Percentiles rank a stretch among this genome's conserved stretches.
Conservation (phyloP, 2,113 vertebrate species). For the Cinclus cinclus region DNA sequence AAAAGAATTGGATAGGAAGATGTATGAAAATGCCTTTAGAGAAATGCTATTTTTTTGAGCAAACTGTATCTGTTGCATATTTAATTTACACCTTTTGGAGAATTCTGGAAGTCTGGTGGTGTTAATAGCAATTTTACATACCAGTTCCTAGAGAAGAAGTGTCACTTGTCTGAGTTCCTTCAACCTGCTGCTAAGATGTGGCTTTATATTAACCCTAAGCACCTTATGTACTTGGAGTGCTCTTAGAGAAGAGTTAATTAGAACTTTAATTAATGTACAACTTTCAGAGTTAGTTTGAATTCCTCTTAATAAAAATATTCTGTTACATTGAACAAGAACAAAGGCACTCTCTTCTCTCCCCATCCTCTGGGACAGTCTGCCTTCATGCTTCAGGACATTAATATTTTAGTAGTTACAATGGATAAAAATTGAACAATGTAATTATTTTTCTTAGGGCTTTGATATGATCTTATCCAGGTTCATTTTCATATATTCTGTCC, state of each 20-base stretch:
- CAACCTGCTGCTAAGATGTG: background rate
- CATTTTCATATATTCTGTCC: slow-evolving; percentile 34
- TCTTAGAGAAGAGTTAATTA: slow-evolving; percentile 42
- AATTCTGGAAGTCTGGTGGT: slow-evolving; percentile 5
- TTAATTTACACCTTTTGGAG: background rate
- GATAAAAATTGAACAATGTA: slow-evolving; percentile 47
- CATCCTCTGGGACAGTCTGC: slow-evolving; percentile 13
- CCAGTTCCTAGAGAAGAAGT: background rate
- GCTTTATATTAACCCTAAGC: background rate
- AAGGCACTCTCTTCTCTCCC: slow-evolving; percentile 6
- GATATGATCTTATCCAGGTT: slow-evolving; percentile 37
- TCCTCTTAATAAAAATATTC: slow-evolving; percentile 58
- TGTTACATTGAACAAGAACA: slow-evolving; percentile 49
- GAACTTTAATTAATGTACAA: slow-evolving; percentile 45
- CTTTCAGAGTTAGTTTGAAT: slow-evolving; percentile 41
- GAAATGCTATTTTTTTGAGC: slow-evolving; percentile 42
- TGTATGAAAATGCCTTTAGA: slow-evolving; percentile 43
- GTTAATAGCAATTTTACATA: background rate
- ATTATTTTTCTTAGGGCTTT: slow-evolving; percentile 57
- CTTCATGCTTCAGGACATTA: slow-evolving; percentile 49
- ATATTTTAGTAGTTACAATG: slow-evolving; percentile 43
- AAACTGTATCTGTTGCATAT: slow-evolving; percentile 2
- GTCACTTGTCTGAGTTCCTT: background rate
- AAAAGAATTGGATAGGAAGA: slow-evolving; percentile 19
- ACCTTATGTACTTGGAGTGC: background rate